Evolutionary conservation across 1,140 invertebrate species (phyloP), one percentile per base, ranked within the genome.

Genomic region (Bombus fervidus): DNA sequence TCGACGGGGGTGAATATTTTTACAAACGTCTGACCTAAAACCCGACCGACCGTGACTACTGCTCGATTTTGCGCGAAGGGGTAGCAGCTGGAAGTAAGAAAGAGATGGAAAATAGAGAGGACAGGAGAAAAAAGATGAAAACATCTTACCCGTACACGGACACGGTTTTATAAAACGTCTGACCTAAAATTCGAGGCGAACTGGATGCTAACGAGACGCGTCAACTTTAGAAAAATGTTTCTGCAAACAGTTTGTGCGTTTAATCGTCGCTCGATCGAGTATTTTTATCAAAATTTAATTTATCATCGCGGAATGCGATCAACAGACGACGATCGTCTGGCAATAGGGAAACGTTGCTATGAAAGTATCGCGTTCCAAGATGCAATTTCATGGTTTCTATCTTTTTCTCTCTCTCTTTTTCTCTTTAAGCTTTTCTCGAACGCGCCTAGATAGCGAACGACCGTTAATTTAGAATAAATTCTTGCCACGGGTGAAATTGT

Each of bases 11-110:
- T 81, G 72, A 89, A 82, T 87, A 89, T 87, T 90, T 90, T 87
- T 85, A 85, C 81, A 66, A 87, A 90, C 81, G 89, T 87, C 87
- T 84, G 89, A 90, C 87, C 85, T 84, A 72, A 89, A 90, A 84
- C 81, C 66, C 80, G 83, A 79, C 66, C 80, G 83, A 79, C 74
- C 87, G 69, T 73, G 69, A 89, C 85, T 81, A 68, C 68, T 78
- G 79, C 66, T 62, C 83, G 72, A 83, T 86, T 73, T 89, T 80
- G 79, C 57, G 43, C 75, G 64, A 64, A 43, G 64, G 80, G 69
- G 73, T 47, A n/a, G 31, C 71, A n/a, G 57, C 71, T 22, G 12
- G n/a, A 22, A 43, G 25, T 41, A 2, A 59, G 53, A 47, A 47
- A 64, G 75, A 71, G 64, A 85, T 47, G 41, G 72, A 81, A 83